phyloP scores from a whole-genome alignment of 30 jellyfish, hydroid and myxozoan genomes.

The Hydractinia symbiolongicarpus region DNA sequence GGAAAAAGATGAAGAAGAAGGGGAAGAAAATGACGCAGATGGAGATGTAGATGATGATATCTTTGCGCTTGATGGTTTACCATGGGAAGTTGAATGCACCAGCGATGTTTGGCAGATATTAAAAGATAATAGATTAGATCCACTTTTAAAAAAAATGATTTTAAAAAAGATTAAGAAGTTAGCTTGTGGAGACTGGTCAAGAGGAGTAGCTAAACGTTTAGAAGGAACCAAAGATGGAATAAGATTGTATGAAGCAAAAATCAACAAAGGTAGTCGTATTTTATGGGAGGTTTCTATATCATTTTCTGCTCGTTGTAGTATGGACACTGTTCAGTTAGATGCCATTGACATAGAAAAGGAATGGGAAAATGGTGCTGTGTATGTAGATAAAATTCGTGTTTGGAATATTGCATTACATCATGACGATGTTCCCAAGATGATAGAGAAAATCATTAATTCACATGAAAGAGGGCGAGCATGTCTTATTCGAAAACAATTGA shows the following conservation, averaged over 20 bases:
- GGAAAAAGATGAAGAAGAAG: too few species aligned
- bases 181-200: constrained; percentile 68
- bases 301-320: constrained; percentile 63
- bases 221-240: constrained; percentile 41
- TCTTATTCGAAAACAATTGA: constrained; percentile 35
- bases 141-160: constrained; percentile 26
- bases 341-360: not conserved
- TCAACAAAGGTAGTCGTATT: constrained; percentile 47
- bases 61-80: constrained; percentile 44
- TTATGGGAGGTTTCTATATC: constrained; percentile 78
- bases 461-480: constrained; percentile 62
- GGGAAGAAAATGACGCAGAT: not conserved
- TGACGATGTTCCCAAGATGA: constrained; percentile 48
- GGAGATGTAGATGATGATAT: not conserved
- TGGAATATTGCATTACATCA: constrained; percentile 66
- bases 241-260: constrained; percentile 46
- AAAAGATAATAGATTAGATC: constrained; percentile 31
- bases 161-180: constrained; percentile 37
- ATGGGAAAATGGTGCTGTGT: constrained; percentile 27
- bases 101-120: constrained; percentile 53
- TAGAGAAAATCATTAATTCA: constrained; percentile 38
- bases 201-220: constrained; percentile 31
- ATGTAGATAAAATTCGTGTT: constrained; percentile 60
- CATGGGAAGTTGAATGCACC: constrained; percentile 85
- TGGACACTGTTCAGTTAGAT: not conserved